Evolutionary conservation across 2,113 vertebrate genomes (phyloP), one percentile per base, ranked within the genome.

Genomic region (Oncorhynchus clarkii): DNA sequence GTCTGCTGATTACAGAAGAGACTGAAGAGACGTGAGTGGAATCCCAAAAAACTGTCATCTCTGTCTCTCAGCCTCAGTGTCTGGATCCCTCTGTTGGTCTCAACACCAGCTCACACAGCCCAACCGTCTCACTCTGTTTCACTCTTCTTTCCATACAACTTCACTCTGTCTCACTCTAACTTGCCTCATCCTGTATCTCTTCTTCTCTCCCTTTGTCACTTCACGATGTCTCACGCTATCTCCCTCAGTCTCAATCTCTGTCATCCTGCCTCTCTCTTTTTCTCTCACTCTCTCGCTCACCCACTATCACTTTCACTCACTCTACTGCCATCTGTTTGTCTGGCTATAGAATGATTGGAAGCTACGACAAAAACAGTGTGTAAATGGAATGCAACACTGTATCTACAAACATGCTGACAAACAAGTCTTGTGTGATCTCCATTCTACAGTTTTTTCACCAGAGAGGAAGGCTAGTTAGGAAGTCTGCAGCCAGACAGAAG

Each of bases 21-120:
- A 87, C 86, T 57, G 76, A 86, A 87, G 80, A 88, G 80, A 84
- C 89, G 91, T 92, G 91, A 87, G 86, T 74, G 72, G 92, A 92
- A 92, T 93, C 83, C 89, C 81, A 93, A 93, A 84, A 88, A 87
- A 77, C 84, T 87, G 87, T 88, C 88, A 86, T 79, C 85, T 79
- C 5, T 39, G 34, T 39, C 8, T 2, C 0, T 39, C 39, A 2
- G 39, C 39, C 7, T 27, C 16, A 31, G n/a, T 72, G 72, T 48
- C 31, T 77, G 39, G 39, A 45, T 45, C 65, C 62, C 62, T 29
- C 54, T 31, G 26, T 34, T 22, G 75, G 22, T 5, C 14, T 26
- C 59, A 69, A 3, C 67, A 45, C n/a, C 76, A 67, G 69, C 2
- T 70, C 24, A 66, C 8, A 51, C 13, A 57, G 2, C 8, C 57